A percentile compares a stretch with the other conserved stretches of the same genome.
Evolutionary conservation across 2,113 vertebrate species (phyloP).

Genomic region (Rissa tridactyla): DNA sequence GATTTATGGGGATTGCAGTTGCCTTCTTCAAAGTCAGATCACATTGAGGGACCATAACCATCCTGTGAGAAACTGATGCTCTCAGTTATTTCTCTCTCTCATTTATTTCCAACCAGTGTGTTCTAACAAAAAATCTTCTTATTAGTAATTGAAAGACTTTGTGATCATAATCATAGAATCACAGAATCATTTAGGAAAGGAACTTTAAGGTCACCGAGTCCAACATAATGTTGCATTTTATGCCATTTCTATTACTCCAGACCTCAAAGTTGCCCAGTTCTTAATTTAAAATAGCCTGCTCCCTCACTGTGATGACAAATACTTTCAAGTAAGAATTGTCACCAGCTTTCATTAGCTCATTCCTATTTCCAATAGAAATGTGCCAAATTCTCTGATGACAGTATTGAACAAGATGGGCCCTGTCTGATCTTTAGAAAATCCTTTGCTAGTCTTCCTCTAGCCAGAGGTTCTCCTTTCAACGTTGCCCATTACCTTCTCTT

Average conservation of each 20-base stretch:
- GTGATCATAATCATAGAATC: background rate
- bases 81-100: background rate
- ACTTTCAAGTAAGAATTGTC: background rate
- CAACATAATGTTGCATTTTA: background rate
- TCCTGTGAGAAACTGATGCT: background rate
- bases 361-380: background rate
- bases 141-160: background rate
- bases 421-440: background rate
- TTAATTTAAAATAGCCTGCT: background rate
- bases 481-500: background rate
- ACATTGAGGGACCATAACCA: background rate
- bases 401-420: background rate
- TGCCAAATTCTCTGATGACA: background rate
- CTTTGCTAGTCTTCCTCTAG: background rate
- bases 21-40: background rate
- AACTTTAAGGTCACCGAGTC: background rate
- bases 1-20: background rate
- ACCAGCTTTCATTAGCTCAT: background rate
- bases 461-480: background rate
- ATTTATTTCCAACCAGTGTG: background rate
- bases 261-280: background rate
- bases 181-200: background rate
- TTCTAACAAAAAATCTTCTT: background rate
- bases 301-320: background rate
- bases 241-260: background rate